Conservation (phyloP, 2,888 invertebrate genomes). For the Drosophila sordidula region DNA sequence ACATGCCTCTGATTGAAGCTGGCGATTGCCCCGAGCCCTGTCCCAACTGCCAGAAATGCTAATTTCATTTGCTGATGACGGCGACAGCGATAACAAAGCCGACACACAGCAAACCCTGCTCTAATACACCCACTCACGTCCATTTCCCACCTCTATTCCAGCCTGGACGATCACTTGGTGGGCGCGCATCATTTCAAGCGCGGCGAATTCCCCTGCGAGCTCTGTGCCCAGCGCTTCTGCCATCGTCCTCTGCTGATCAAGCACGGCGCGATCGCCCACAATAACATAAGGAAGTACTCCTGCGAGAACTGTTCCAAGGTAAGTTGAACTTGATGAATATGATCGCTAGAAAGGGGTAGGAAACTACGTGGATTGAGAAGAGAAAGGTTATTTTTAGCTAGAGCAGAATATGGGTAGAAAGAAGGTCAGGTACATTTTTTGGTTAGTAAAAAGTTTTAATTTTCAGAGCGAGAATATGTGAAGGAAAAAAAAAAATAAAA, state of each 20-base stretch:
- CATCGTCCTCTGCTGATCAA: slow-evolving; percentile 92
- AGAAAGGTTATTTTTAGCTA: no score
- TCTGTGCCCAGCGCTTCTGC: slow-evolving; percentile 93
- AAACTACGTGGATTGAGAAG: no score
- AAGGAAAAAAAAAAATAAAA: no score
- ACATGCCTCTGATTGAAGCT: slow-evolving; percentile 74
- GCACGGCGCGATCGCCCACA: slow-evolving; percentile 93
- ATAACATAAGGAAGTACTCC: slow-evolving; percentile 93
- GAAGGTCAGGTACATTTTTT: no score
- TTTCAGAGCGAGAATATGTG: no score
- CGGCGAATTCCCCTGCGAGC: slow-evolving; percentile 92
- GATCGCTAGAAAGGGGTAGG: no score
- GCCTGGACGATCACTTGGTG: slow-evolving; percentile 93
- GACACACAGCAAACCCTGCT: no score
- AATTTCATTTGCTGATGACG: slow-evolving; percentile 73
- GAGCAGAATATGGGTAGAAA: no score
- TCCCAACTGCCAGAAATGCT: slow-evolving; percentile 61
- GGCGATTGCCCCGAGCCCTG: slow-evolving; percentile 45
- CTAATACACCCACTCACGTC: slow-evolving; percentile 2
- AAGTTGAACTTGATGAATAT: slow-evolving; percentile 82
- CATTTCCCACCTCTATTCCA: slow-evolving; percentile 82
- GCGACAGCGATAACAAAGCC: slow-evolving; percentile 47
- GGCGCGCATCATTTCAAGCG: slow-evolving; percentile 91
- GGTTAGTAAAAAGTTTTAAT: no score
- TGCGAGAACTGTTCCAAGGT: slow-evolving; percentile 97